Evolutionary conservation across 2,113 vertebrate species (phyloP), one percentile per base, ranked within the genome.

Genomic region (Serinus canaria): DNA sequence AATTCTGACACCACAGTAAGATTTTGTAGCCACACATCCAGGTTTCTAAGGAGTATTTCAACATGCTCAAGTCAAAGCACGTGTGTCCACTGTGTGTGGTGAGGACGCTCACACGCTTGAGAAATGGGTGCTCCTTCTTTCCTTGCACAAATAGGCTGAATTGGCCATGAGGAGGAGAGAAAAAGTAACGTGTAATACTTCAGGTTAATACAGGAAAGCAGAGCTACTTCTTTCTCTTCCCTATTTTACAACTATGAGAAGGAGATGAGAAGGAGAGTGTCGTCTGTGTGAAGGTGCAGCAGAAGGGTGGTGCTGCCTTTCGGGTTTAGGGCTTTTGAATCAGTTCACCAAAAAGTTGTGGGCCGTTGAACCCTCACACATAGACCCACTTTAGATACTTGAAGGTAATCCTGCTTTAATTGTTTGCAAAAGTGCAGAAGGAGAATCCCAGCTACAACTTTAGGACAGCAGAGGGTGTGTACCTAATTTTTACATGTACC

Each of bases 51-150:
- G 59, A 81, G 10, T 18, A 24, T 53, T 93, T 83, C 0, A 0
- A 39, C 35, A 27, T 5, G 33, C 44, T 69, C 24, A 52, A 44
- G 41, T 21, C 0, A 0, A 68, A 82, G 83, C 27, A 37, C 0
- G 5, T 0, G 0, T 4, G 11, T 67, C 35, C 52, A 23, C 16
- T 33, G 50, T 0, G 0, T 0, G 3, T 6, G 63, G 41, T 9
- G 22, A 74, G 52, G 87, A 81, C 0, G 1, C 10, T 63, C 35
- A 41, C 30, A n/a, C 0, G 0, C 53, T 55, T 31, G 53, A 91
- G 77, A 72, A 47, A n/a, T 0, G 5, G 1, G 4, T 50, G 31
- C 24, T 79, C n/a, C 17, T 22, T 8, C 3, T 1, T 7, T 70
- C 47, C 35, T 73, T 56, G 72, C 37, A 69, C 37, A 77, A 24